Conservation (phyloP, 1,140 invertebrate species). For the Drosophila nasuta region DNA sequence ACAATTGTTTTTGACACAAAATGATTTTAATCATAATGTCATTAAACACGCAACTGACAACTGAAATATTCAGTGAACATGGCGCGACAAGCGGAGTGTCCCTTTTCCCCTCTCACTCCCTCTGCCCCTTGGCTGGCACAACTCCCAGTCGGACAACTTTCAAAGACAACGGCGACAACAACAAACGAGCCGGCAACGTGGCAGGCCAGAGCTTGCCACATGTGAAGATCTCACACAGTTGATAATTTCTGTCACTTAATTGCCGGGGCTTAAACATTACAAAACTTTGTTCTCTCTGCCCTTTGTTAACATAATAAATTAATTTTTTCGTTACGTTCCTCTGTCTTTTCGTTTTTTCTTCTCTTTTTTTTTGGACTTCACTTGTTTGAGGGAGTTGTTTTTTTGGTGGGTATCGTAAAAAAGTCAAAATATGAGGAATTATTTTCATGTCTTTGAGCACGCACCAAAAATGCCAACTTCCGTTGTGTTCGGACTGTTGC, state of each 20-base stretch:
- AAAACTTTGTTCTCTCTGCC: conserved; percentile 55
- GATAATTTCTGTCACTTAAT: conserved; percentile 80
- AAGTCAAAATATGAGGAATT: conserved; percentile 66
- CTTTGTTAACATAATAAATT: conserved; percentile 80
- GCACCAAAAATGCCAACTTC: conserved; percentile 56
- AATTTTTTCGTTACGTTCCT: conserved; percentile 46
- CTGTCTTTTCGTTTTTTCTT: background rate
- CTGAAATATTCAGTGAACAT: conserved; percentile 55
- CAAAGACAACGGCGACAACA: conserved; percentile 44
- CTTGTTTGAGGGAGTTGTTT: conserved; percentile 34
- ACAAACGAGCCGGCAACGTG: conserved; percentile 42
- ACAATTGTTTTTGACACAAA: conserved; percentile 82
- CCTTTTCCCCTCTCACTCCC: background rate
- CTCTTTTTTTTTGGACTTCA: background rate
- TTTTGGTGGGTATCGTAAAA: conserved; percentile 43
- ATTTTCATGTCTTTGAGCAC: conserved; percentile 45
- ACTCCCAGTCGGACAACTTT: background rate
- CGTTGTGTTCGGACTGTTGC: conserved; percentile 34
- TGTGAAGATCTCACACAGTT: conserved; percentile 71
- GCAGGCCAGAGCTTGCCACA: conserved; percentile 50
- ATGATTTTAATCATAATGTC: conserved; percentile 82
- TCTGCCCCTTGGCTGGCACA: too few species aligned
- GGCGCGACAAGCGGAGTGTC: conserved; percentile 25
- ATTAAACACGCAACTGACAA: conserved; percentile 75
- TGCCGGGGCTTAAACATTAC: conserved; percentile 80